Evolutionary conservation across 1,140 invertebrate genomes (phyloP), one percentile per base, ranked within the genome.

Genomic region (Zaprionus davidi): DNA sequence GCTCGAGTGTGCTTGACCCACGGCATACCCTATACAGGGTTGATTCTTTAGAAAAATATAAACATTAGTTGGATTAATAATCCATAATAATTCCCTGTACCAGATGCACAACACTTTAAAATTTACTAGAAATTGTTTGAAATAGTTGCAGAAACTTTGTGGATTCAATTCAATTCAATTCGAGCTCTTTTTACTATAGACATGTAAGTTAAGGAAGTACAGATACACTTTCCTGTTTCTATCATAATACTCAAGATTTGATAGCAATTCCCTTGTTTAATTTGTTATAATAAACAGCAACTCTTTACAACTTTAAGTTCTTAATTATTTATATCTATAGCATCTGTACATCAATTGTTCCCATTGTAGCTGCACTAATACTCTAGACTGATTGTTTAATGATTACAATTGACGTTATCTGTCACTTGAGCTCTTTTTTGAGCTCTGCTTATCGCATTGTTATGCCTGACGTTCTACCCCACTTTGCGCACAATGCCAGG

Each of bases 401-500:
- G 0, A 17, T 9, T 11, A 11, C 41, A 46, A 46, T 46, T 46
- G 41, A 46, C 41, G 2, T 46, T 46, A 46, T 46, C 41, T 9
- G 41, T 46, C 55, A 51, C 46, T 51, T 24, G 46, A 51, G 46
- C 20, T 20, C 11, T 13, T 24, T 22, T 51, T 22, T 51, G 3
- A 51, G 46, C 46, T 51, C 17, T 46, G 6, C n/a, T 46, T 46
- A 46, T 46, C 41, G 41, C 41, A n/a, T 41, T 41, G 38, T 41
- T 41, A 2, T 6, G 38, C 13, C 38, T 46, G n/a, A 46, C 41
- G n/a, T 17, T 17, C n/a, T 51, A 24, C 20, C 46, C 53, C 13
- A 24, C 53, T 58, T 7, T 1, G 28, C 26, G 34, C 44, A 26
- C 31, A 13, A 22, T 74, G 53, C 59, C 41, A 38, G 72, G 67